Evolutionary conservation across 37 sponge, comb jelly and placozoan species (phyloP), one percentile per base, ranked within the genome.

Genomic region (Tethya wilhelma): DNA sequence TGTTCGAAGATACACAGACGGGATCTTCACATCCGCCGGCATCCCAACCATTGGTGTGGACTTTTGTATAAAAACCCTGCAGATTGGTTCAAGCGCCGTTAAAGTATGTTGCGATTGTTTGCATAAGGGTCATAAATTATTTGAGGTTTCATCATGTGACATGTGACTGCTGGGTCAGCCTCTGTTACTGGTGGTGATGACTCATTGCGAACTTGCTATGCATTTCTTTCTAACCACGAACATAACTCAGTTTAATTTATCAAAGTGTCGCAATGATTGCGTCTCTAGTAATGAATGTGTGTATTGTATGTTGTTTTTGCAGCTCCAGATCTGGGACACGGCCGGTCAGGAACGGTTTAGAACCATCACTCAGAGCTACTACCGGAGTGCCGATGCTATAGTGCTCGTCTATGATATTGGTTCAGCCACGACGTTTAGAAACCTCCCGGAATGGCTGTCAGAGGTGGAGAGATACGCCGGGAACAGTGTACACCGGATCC

Each of bases 281-380:
- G n/a, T n/a, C n/a, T n/a, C n/a, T n/a, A n/a, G n/a, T n/a, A n/a
- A n/a, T n/a, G n/a, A n/a, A n/a, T 56, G 74, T 55, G 1, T 17
- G 4, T 39, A 25, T 44, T 26, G 9, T 23, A n/a, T 45, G 28
- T 26, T 25, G 17, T 64, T 2, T 42, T 45, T 75, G 4, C 40
- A 96, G 96, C 88, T 96, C 4, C 96, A 96, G 40, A 91, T 96
- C 55, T 96, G 96, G 96, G 96, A 96, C 78, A 96, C 96, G 4
- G 96, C 96, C 11, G 96, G 96, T 0, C 96, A 96, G 78, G 96
- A 96, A 56, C 55, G 96, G 33, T 96, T 96, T 70, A 69, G 93
- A 37, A 93, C 96, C 44, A 93, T 96, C 77, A 93, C 96, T 17
- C 96, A 96, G 69, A 96, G 96, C 71, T 96, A 93, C 85, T 96